Evolutionary conservation across 1,140 invertebrate species (phyloP), one percentile per base, ranked within the genome.

Genomic region (Tetramorium parvispinum): DNA sequence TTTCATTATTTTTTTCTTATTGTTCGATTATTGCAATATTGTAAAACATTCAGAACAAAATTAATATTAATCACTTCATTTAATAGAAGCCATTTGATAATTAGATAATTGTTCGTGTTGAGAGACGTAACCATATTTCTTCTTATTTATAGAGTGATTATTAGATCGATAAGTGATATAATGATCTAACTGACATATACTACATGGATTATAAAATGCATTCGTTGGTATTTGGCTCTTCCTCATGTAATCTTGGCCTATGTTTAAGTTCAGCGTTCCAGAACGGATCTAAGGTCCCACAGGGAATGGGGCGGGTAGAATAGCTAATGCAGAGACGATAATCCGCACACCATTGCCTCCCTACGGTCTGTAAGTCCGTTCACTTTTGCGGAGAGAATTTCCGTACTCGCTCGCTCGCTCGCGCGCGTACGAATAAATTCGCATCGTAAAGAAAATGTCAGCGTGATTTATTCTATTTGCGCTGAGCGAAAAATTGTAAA

Each of bases 191-290:
- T 37, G 3, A 40, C 13, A 21, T 75, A 32, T 73, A n/a, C 16
- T 43, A 24, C n/a, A 24, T 0, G 13, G 4, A 76, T 77, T 61
- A 46, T 24, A 61, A 77, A 61, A 46, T 61, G 40, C 18, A 27
- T 18, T 21, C 49, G 78, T 18, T 40, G 21, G 32, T 68, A 51
- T 70, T 68, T 61, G 79, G 77, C 85, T 81, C 59, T 85, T 83
- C 77, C 86, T 88, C 49, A 37, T 18, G 83, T 59, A 91, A 91
- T 92, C 91, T 89, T 89, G 88, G 89, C 85, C 68, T 75, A 87
- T 82, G 89, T 90, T 91, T 75, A 81, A 85, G 21, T 66, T 73
- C 59, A 68, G 65, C n/a, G 43, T 79, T 75, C 49, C 46, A 82
- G 49, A 85, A 71, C 65, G 85, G 73, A 88, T 85, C 75, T 85